phyloP scores from a whole-genome alignment of 2,797 vertebrate species.

The Netta rufina region DNA sequence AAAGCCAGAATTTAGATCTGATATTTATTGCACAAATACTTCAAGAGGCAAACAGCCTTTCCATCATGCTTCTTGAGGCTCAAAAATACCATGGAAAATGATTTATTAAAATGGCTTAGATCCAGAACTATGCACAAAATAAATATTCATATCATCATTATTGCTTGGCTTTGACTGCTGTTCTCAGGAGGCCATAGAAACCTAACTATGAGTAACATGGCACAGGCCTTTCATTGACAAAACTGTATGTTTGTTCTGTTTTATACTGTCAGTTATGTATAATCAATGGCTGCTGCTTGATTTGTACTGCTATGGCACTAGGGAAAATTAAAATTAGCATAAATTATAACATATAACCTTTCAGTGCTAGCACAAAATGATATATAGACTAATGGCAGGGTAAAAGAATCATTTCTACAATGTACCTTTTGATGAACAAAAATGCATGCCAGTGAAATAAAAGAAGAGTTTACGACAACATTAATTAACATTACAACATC shows the following conservation, averaged over 20 bases:
- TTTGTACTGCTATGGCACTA: slow-evolving; percentile 69
- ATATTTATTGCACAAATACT: neutral
- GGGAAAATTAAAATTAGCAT: slow-evolving; percentile 77
- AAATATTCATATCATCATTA: slow-evolving; percentile 76
- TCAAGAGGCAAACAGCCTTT: slow-evolving; percentile 6
- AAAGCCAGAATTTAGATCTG: neutral
- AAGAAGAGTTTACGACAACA: slow-evolving; percentile 58
- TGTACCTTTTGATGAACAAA: slow-evolving; percentile 53
- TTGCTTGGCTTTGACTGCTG: slow-evolving; percentile 60
- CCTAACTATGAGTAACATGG: slow-evolving; percentile 58
- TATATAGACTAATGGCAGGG: slow-evolving; percentile 33
- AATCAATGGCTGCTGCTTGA: slow-evolving; percentile 75
- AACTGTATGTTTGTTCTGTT: slow-evolving; percentile 61
- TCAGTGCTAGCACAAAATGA: slow-evolving; percentile 50
- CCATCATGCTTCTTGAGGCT: slow-evolving; percentile 14
- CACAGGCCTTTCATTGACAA: slow-evolving; percentile 64
- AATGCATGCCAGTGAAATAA: slow-evolving; percentile 70
- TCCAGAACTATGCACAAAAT: slow-evolving; percentile 60
- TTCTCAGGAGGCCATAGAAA: slow-evolving; percentile 66
- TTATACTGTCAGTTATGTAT: slow-evolving; percentile 55
- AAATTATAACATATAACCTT: slow-evolving; percentile 75
- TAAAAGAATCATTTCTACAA: slow-evolving; percentile 41
- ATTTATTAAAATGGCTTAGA: slow-evolving; percentile 64
- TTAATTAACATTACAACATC: slow-evolving; percentile 69
- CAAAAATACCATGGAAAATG: slow-evolving; percentile 7